A percentile compares a stretch with the other conserved stretches of the same genome.
These are phyloP conservation scores for Lasiurus borealis DNA, from an alignment of 2,113 vertebrate genomes.

Conservation along the genomic window DNA sequence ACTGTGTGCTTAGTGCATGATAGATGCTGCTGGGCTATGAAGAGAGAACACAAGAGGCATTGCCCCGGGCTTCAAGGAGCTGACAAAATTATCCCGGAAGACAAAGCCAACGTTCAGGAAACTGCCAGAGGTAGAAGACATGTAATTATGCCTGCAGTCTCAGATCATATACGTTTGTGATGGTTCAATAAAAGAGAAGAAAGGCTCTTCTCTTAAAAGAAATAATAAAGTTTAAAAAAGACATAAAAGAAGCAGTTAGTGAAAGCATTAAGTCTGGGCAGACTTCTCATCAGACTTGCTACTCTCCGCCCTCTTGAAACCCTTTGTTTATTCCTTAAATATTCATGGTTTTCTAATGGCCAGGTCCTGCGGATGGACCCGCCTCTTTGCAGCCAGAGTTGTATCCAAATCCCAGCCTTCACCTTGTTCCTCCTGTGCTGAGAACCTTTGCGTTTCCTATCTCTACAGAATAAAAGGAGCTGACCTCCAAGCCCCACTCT, in stretches of 20 bases:
- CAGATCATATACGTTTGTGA: constrained; percentile 41
- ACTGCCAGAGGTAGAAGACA: neutral
- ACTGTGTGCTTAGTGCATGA: neutral
- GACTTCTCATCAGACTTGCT: neutral
- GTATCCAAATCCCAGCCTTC: neutral
- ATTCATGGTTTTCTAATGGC: neutral
- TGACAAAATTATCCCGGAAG: neutral
- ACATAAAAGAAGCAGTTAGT: neutral
- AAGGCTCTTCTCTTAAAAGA: constrained; percentile 24
- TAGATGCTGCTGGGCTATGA: neutral
- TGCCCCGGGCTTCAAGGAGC: neutral
- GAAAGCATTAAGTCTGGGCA: neutral
- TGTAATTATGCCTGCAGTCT: constrained; percentile 38
- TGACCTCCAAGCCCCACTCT: neutral
- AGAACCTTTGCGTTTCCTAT: neutral
- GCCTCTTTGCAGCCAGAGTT: neutral
- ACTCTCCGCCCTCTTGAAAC: neutral
- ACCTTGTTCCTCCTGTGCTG: neutral
- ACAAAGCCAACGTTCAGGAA: constrained; percentile 6
- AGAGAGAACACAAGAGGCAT: neutral
- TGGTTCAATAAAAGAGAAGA: constrained; percentile 46
- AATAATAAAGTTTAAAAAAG: neutral
- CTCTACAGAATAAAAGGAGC: neutral
- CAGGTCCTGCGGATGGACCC: neutral
- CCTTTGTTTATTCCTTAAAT: neutral